Evolutionary conservation across 2,797 vertebrate species (phyloP), one percentile per base, ranked within the genome.

Genomic region (Naso thynnoides): DNA sequence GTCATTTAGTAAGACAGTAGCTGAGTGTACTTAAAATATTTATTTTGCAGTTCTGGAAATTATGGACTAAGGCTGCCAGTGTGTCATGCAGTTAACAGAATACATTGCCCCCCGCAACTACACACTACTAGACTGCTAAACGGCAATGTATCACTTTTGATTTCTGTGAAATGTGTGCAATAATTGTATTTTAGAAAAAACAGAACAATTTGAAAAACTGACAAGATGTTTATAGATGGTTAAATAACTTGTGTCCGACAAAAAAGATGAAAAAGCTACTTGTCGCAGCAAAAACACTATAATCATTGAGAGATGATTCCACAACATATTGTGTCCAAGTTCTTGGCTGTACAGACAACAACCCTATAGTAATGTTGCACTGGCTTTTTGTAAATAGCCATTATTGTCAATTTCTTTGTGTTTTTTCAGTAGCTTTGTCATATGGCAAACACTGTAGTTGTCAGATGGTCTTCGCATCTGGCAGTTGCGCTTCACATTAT

Each of bases 381-480:
- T 48, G 4, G 24, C 36, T 57, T 61, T 53, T 53, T 63, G 36
- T 49, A 38, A 54, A 76, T 45, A 50, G 15, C 39, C 19, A 16
- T 67, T 24, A 75, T 66, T 78, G 23, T 44, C 15, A 3, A 48
- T 33, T 15, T 10, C 3, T 56, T 21, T 65, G 26, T 44, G 24
- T 15, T 70, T 75, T 73, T 54, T 55, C 23, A 42, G 9, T 49
- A 26, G 27, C 33, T 55, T 61, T 0, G 2, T 70, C 33, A 60
- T 24, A 36, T 36, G 8, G 26, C 49, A 71, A 58, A 82, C 57
- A 70, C 48, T 64, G 47, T 62, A 53, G 45, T 70, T 55, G 59
- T 86, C 73, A 84, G 80, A 69, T 88, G 81, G 70, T 75, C 39
- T 70, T 54, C 57, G 54, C 76, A 79, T 85, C 84, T 86, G 82